Conservation (phyloP, 2,888 invertebrate genomes). For the Bombylius discolor region DNA sequence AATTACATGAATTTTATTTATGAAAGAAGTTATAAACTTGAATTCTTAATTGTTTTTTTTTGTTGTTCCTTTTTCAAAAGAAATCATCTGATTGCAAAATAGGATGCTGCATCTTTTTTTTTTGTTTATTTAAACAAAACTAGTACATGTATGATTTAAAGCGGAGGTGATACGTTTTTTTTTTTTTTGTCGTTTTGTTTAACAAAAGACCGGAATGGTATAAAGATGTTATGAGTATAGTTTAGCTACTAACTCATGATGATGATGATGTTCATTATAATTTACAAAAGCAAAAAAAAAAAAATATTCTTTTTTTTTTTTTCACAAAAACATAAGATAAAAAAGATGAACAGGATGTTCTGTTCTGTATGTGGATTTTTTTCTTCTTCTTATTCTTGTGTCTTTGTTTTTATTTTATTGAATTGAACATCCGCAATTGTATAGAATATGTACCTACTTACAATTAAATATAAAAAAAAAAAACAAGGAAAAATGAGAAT, state of each 20-base stretch:
- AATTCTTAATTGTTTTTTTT: no score
- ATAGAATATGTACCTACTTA: background rate
- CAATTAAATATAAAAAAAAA: background rate
- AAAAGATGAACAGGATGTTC: conserved; percentile 10
- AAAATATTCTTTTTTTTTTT: background rate
- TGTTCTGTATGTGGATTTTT: conserved; percentile 1
- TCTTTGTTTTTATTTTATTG: background rate
- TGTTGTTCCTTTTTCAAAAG: no score
- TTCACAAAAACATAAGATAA: background rate
- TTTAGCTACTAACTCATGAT: no score
- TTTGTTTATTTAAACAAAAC: no score
- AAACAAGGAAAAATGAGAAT: background rate
- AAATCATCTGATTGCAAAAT: no score
- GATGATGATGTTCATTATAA: no score
- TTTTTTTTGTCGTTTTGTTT: background rate
- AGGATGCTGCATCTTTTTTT: no score
- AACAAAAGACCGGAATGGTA: background rate
- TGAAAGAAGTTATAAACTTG: no score
- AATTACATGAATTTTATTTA: no score
- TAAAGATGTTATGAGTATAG: no score
- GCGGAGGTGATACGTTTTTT: background rate
- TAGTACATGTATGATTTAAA: background rate
- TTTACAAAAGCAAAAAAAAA: no score
- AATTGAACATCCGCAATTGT: background rate
- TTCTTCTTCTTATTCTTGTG: background rate